Base-by-base conservation (phyloP, 2,888 invertebrate species). In the Epinotia nisella region DNA sequence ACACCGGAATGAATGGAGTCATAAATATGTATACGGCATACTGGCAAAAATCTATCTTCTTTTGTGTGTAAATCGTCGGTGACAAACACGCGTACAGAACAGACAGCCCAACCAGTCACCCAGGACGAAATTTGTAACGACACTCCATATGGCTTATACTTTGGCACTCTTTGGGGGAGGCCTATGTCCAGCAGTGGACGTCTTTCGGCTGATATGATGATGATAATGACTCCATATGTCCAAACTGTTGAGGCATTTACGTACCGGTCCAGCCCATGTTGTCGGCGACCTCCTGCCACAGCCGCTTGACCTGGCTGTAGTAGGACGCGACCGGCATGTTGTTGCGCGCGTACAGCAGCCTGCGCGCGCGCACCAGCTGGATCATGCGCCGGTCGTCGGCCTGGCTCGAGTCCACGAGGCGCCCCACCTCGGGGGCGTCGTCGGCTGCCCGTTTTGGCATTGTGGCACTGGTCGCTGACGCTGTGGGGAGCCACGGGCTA, bases 251-350 rank as follows among this genome's bases (percentile, higher is more conserved):
- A n/a, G n/a, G n/a, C n/a, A n/a, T n/a, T n/a, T n/a, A n/a, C n/a
- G n/a, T 49, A 92, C 92, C 93, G 73, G 86, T 89, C 91, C 93
- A 92, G 39, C 86, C 90, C 93, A 93, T 92, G 72, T 84, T 77
- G 58, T 79, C 75, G 72, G 93, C 93, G 68, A 93, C 91, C 79
- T 92, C 87, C 76, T 85, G 84, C 93, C 93, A 93, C 64, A 92
- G 86, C 70, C 75, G 73, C 85, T 90, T 90, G 76, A 92, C 92
- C 78, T 88, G 87, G 78, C 88, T 79, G 85, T 92, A 90, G 86
- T 90, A 91, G 82, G 90, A 90, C 76, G 93, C 93, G 45, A 92
- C 92, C 66, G 93, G 92, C 90, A 92, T 87, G 83, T 89, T 91
- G 85, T 87, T 90, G 68, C 93, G 85, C 78, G 92, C 91, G 84